A percentile compares a stretch with the other conserved stretches of the same genome.
These are phyloP conservation scores for Drosophila pseudotakahashii DNA, from an alignment of 2,888 invertebrate species.

Conservation along the genomic window DNA sequence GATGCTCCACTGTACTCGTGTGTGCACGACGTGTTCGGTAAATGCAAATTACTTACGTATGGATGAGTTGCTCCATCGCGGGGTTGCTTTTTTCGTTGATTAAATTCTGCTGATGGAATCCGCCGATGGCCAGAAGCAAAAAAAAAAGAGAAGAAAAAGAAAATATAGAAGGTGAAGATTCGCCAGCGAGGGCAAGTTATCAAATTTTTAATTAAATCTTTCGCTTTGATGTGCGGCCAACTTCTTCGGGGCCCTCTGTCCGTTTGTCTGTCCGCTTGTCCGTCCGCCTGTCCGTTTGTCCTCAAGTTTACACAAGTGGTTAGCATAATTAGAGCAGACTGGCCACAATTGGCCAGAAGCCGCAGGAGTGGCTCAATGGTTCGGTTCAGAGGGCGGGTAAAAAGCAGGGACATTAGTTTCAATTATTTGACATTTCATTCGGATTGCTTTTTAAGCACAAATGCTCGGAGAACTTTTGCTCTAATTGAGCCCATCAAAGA, in stretches of 20 bases:
- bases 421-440: constrained; percentile 44
- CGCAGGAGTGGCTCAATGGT: constrained; percentile 21
- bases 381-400: background rate
- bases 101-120: constrained; percentile 71
- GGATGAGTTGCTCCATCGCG: constrained; percentile 56
- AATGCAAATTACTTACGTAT: constrained; percentile 70
- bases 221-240: constrained; percentile 63
- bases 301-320: constrained; percentile 41
- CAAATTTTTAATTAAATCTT: constrained; percentile 75
- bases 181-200: constrained; percentile 58
- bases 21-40: constrained; percentile 14
- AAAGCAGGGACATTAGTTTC: constrained; percentile 39
- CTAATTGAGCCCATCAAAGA: constrained; percentile 45
- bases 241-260: background rate
- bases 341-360: constrained; percentile 37
- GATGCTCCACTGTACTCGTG: constrained; percentile 15
- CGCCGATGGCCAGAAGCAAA: constrained; percentile 49
- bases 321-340: constrained; percentile 40
- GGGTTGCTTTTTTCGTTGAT: constrained; percentile 49
- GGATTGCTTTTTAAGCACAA: constrained; percentile 40
- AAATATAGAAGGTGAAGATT: constrained; percentile 14
- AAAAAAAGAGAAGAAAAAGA: constrained; percentile 12
- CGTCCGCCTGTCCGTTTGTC: background rate
- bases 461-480: constrained; percentile 20
- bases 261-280: background rate